Evolutionary conservation across 1,140 invertebrate species (phyloP).

Genomic region (Drosophila tsacasi): DNA sequence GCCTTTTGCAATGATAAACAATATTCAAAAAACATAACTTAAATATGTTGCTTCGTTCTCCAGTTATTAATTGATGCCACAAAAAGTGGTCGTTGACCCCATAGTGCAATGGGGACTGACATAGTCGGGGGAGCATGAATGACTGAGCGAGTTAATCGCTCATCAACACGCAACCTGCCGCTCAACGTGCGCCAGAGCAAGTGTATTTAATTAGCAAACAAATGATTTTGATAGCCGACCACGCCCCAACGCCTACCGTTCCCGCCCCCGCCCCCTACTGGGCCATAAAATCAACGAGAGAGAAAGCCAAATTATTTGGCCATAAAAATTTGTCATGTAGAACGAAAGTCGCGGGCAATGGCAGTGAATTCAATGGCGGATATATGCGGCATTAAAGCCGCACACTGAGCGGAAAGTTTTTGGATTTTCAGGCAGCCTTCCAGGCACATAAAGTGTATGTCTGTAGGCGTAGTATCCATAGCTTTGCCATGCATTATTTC

Average conservation of each 20-base stretch:
- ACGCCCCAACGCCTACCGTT: slow-evolving; percentile 16
- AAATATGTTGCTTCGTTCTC: too few species aligned
- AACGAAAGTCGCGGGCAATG: slow-evolving; percentile 41
- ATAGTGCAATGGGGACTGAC: slow-evolving; percentile 3
- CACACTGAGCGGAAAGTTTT: slow-evolving; percentile 10
- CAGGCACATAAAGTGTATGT: neutral
- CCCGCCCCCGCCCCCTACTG: slow-evolving; percentile 2
- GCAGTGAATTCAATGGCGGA: slow-evolving; percentile 31
- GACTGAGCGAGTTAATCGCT: slow-evolving; percentile 63
- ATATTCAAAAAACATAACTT: too few species aligned
- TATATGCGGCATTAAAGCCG: slow-evolving; percentile 25
- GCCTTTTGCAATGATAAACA: too few species aligned
- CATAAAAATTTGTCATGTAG: slow-evolving; percentile 75
- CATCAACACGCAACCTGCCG: slow-evolving; percentile 44
- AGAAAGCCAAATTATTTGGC: slow-evolving; percentile 66
- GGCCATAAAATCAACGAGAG: slow-evolving; percentile 60
- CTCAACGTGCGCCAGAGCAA: slow-evolving; percentile 36
- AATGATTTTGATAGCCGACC: slow-evolving; percentile 61
- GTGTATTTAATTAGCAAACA: slow-evolving; percentile 74
- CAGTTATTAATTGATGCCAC: too few species aligned
- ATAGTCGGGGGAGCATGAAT: neutral
- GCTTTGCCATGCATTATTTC: neutral
- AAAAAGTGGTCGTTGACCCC: too few species aligned
- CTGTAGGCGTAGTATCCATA: neutral
- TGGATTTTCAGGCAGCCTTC: neutral